Base-by-base conservation (phyloP, 2,113 vertebrate genomes). In the Scomber colias region DNA sequence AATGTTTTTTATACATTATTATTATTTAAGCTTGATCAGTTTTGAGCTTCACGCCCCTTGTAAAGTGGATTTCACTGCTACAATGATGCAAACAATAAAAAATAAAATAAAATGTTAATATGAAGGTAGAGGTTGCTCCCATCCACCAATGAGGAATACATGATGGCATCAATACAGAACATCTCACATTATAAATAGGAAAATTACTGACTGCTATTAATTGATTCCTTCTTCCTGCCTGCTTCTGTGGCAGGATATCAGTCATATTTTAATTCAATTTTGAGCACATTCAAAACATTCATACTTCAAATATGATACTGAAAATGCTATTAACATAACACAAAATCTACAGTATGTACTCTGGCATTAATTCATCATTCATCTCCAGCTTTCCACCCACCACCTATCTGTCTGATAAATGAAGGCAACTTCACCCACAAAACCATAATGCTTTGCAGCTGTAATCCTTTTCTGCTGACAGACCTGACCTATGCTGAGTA, bases 381-480 rank as follows among this genome's bases (percentile, higher is more conserved):
- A 71, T 35, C 16, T n/a, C 4, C 11, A 1, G n/a, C 17, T 54
- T 44, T 63, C 46, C 48, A 71, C 21, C 64, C 65, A 50, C 40
- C 56, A 67, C 31, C 56, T 21, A 31, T 13, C 14, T 61, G 14
- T 50, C 67, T 75, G 35, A 54, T 40, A 74, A 15, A 70, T 50
- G 21, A 80, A 60, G 16, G 31, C 50, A 51, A 55, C 56, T 66
- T 62, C 24, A 77, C 24, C 12, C 13, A 50, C 46, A 45, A 45
- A 74, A 49, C 14, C 14, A 48, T 9, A 10, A 17, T 48, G 24
- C 24, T 24, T 12, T 64, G 24, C 44, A 54, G 30, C 1, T 56
- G 6, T 44, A 55, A 50, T 65, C 30, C n/a, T n/a, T 64, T 27
- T 69, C 48, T 48, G 19, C 10, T 61, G n/a, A 51, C 59, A 17